A percentile compares a stretch with the other conserved stretches of the same genome.
Conservation (phyloP, 2,888 invertebrate species). For the Marronus borbonicus region DNA sequence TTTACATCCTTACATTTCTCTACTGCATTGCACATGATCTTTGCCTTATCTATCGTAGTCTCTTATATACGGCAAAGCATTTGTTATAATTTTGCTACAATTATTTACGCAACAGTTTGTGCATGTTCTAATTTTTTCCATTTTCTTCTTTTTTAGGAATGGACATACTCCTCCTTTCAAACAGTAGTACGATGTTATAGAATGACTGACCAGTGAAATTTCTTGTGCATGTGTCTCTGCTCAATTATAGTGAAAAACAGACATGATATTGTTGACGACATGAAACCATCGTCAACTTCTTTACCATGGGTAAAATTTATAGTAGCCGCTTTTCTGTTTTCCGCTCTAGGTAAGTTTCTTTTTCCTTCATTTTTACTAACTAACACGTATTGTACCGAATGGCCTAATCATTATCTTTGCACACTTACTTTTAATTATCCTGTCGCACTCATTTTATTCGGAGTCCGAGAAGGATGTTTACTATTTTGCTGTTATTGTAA, state of each 20-base stretch:
- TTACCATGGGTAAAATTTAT: constrained; percentile 67
- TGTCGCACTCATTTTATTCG: too few relatives aligned
- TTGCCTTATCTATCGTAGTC: neutral
- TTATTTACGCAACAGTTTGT: neutral
- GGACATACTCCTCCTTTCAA: constrained; percentile 37
- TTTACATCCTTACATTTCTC: constrained; percentile 1
- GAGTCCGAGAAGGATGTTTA: too few relatives aligned
- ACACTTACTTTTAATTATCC: too few relatives aligned
- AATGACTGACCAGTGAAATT: constrained; percentile 51
- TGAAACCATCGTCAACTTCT: constrained; percentile 66
- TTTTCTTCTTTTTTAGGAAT: constrained; percentile 48
- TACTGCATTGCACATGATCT: constrained; percentile 11
- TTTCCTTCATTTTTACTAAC: neutral
- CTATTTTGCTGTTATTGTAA: neutral
- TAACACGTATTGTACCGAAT: neutral
- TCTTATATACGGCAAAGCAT: neutral
- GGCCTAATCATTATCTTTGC: too few relatives aligned
- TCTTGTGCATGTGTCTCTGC: constrained; percentile 61
- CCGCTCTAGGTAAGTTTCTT: constrained; percentile 64
- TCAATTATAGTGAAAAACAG: constrained; percentile 63
- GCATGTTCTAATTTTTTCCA: constrained; percentile 38
- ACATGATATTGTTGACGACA: constrained; percentile 68
- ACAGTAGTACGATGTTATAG: constrained; percentile 52
- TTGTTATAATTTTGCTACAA: neutral
- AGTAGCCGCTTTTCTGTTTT: constrained; percentile 63